These are phyloP conservation scores for Phoebastria nigripes DNA, from an alignment of 2,797 vertebrate species.

Conservation along the genomic window DNA sequence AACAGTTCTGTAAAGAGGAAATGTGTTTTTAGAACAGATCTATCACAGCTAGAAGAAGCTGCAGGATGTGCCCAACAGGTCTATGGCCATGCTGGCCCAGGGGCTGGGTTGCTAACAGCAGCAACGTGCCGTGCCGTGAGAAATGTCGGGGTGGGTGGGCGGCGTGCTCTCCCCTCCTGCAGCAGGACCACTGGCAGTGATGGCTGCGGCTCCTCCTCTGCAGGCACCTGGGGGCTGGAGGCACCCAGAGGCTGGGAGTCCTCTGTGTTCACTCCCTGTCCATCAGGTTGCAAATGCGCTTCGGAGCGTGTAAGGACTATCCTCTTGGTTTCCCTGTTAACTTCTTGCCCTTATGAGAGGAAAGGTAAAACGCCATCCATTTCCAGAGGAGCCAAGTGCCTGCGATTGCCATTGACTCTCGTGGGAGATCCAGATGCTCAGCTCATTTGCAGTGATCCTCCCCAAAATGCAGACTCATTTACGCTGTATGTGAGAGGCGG, in stretches of 20 bases:
- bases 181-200: background rate
- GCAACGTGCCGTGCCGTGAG: accelerated
- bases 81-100: background rate
- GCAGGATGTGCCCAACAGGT: background rate
- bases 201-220: background rate
- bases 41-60: background rate
- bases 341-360: background rate
- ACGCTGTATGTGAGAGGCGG: background rate
- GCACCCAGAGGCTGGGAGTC: background rate
- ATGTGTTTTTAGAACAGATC: background rate
- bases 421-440: background rate
- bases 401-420: background rate
- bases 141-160: background rate
- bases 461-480: background rate
- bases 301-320: background rate
- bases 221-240: background rate
- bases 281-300: background rate
- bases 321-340: background rate
- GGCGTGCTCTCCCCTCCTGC: background rate
- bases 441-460: background rate
- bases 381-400: background rate
- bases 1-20: conserved; percentile 18
- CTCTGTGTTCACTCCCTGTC: background rate
- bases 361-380: background rate
- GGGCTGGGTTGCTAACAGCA: background rate